Percentiles rank a stretch among this genome's conserved stretches.
phyloP scores from a whole-genome alignment of 2,888 invertebrate species.

The Agrypnus murinus region DNA sequence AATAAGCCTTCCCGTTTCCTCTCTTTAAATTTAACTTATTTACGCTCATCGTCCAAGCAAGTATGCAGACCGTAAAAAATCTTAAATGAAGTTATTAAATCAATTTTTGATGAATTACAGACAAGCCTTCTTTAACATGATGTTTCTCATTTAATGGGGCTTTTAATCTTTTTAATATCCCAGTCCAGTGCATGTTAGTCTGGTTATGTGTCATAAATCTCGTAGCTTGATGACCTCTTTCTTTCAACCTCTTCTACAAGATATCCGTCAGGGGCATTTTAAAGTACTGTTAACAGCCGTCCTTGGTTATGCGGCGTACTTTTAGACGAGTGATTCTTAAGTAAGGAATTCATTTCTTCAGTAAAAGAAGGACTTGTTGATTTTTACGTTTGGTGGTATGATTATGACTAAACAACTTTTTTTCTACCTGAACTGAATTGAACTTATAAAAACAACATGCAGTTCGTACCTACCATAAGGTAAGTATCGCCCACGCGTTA shows the following conservation, averaged over 20 bases:
- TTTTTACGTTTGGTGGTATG: too few species aligned
- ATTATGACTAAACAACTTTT: background rate
- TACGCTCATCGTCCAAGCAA: too few species aligned
- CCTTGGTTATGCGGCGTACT: background rate
- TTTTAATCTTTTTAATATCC: slow-evolving; percentile 23
- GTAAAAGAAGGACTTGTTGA: too few species aligned
- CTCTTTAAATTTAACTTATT: too few species aligned
- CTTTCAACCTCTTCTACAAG: slow-evolving; percentile 16
- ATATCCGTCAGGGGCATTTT: slow-evolving; percentile 23
- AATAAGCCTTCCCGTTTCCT: too few species aligned
- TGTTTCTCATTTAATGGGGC: slow-evolving; percentile 4
- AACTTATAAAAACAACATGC: background rate
- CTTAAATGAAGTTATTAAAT: too few species aligned
- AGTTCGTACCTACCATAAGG: background rate
- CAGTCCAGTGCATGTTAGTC: slow-evolving; percentile 22
- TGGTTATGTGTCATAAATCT: slow-evolving; percentile 17
- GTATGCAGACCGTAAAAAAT: too few species aligned
- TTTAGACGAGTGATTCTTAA: too few species aligned
- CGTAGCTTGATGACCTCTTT: slow-evolving; percentile 19
- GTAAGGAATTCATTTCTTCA: too few species aligned
- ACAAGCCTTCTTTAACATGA: too few species aligned
- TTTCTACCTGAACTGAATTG: too few species aligned
- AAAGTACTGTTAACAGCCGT: background rate
- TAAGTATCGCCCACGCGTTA: background rate
- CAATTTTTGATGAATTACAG: too few species aligned